Conservation (phyloP, 2,888 invertebrate species). For the Campoplex nolae region DNA sequence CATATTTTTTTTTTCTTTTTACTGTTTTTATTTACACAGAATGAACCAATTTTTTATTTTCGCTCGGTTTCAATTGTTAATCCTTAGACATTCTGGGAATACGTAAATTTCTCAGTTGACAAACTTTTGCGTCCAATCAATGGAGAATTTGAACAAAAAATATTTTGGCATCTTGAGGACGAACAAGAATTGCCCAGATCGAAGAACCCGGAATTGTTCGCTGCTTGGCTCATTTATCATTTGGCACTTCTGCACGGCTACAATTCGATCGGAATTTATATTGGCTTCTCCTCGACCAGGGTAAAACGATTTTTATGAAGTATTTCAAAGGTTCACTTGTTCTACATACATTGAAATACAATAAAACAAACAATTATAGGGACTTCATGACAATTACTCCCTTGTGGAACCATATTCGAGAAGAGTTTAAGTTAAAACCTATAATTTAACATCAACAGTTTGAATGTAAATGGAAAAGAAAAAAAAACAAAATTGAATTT, state of each 20-base stretch:
- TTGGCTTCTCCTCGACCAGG: constrained; percentile 75
- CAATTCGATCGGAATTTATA: constrained; percentile 81
- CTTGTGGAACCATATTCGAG: not conserved
- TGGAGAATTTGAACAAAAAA: constrained; percentile 44
- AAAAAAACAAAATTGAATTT: too few relatives aligned
- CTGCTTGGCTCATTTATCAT: constrained; percentile 85
- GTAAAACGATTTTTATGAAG: constrained; percentile 69
- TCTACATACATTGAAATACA: too few relatives aligned
- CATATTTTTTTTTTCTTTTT: not conserved
- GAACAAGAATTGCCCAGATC: constrained; percentile 73
- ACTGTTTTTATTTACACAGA: constrained; percentile 19
- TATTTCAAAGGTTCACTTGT: not conserved
- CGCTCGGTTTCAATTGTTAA: not conserved
- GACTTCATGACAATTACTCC: not conserved
- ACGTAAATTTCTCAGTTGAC: constrained; percentile 82
- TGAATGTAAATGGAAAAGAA: too few relatives aligned
- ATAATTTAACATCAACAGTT: too few relatives aligned
- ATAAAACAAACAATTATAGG: not conserved
- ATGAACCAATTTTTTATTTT: constrained; percentile 22
- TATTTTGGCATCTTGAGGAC: constrained; percentile 66
- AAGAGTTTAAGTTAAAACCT: too few relatives aligned
- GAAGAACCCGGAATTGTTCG: constrained; percentile 81
- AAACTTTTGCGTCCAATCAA: constrained; percentile 76
- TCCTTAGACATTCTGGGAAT: constrained; percentile 84
- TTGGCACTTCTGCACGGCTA: constrained; percentile 84